These are phyloP conservation scores for Petaurus breviceps DNA, from an alignment of 2,113 vertebrate species.

Conservation along the genomic window DNA sequence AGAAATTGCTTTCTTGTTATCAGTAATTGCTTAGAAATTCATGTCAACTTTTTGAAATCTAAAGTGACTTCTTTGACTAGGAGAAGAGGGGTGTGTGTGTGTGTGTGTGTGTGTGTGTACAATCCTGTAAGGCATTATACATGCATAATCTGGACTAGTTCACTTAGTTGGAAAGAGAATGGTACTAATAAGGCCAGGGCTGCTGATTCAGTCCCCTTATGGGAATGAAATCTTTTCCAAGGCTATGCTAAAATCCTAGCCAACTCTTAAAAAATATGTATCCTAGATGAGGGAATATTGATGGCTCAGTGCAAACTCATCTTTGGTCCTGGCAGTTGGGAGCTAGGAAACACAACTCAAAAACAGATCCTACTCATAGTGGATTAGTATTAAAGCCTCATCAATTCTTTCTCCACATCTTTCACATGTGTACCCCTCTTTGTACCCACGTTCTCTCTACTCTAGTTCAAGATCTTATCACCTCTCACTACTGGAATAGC, in stretches of 20 bases:
- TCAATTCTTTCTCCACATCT: not conserved
- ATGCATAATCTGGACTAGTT: not conserved
- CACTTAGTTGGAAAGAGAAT: not conserved
- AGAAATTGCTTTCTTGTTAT: not conserved
- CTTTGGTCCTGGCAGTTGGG: not conserved
- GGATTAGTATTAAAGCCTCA: not conserved
- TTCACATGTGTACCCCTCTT: not conserved
- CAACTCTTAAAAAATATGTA: not conserved
- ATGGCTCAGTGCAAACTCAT: conserved; percentile 31
- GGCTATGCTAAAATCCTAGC: not conserved
- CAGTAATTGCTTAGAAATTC: not conserved
- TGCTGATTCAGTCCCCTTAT: not conserved
- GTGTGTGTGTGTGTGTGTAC: not conserved
- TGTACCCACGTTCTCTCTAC: not conserved
- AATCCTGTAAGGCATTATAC: not conserved
- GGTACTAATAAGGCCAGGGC: not conserved
- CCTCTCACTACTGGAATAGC: not conserved
- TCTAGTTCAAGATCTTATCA: not conserved
- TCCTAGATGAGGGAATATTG: not conserved
- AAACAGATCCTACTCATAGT: conserved; percentile 14
- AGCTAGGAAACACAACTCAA: conserved; percentile 21
- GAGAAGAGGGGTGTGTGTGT: not conserved
- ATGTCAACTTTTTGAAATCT: not conserved
- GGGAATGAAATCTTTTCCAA: conserved; percentile 19
- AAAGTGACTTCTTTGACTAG: not conserved